These are phyloP conservation scores for Tetramorium parvispinum DNA, from an alignment of 1,140 invertebrate genomes.

Conservation along the genomic window DNA sequence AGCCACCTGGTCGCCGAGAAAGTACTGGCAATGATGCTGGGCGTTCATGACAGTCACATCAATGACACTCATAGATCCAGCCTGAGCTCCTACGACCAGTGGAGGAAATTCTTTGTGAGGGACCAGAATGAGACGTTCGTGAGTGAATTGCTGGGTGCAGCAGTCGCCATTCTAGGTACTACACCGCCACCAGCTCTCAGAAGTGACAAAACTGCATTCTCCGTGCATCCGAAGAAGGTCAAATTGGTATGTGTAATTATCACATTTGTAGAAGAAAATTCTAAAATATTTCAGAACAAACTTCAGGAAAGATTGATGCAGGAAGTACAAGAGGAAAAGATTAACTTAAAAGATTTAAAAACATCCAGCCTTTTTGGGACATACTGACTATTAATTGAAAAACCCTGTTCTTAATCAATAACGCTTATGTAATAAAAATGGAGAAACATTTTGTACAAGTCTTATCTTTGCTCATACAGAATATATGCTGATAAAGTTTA, in stretches of 20 bases:
- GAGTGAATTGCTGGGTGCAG: slow-evolving; percentile 91
- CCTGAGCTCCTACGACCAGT: slow-evolving; percentile 90
- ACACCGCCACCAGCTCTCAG: slow-evolving; percentile 85
- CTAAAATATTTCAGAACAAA: not conserved
- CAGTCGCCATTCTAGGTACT: slow-evolving; percentile 90
- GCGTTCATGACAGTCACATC: slow-evolving; percentile 89
- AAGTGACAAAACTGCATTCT: slow-evolving; percentile 89
- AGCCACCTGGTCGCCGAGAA: slow-evolving; percentile 89
- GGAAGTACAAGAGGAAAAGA: not conserved
- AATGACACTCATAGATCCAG: slow-evolving; percentile 88
- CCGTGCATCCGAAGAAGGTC: slow-evolving; percentile 92
- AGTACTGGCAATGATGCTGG: slow-evolving; percentile 92
- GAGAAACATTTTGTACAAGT: not conserved
- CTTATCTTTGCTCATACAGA: not conserved
- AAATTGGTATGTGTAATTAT: slow-evolving; percentile 88
- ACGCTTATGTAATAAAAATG: not conserved
- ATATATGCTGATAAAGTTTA: not conserved
- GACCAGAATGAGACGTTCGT: slow-evolving; percentile 93
- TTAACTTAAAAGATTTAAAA: not conserved
- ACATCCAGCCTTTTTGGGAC: not conserved
- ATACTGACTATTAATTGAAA: not conserved
- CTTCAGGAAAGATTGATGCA: not conserved
- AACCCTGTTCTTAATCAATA: not conserved
- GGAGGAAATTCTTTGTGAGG: slow-evolving; percentile 91
- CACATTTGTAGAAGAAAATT: not conserved